Percentiles rank a stretch among this genome's conserved stretches.
Evolutionary conservation across 2,113 vertebrate species (phyloP).

Genomic region (Lepus americanus): DNA sequence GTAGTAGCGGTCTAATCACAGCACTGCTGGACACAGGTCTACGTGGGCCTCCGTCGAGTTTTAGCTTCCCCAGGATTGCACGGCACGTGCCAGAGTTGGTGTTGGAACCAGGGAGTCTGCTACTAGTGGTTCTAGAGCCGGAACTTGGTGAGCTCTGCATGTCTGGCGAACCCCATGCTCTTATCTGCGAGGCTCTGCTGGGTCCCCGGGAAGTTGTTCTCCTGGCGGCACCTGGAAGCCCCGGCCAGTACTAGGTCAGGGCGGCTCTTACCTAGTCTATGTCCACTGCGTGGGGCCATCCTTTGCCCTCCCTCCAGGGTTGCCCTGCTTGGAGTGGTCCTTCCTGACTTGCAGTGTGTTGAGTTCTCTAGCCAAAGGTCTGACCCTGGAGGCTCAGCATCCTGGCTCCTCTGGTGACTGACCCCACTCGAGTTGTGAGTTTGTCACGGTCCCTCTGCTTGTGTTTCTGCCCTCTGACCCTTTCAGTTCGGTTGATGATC

Average conservation of each 20-base stretch:
- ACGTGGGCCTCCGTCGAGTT: not conserved
- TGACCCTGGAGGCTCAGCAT: too few relatives aligned
- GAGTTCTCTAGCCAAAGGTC: not conserved
- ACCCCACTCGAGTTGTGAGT: not conserved
- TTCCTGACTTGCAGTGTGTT: not conserved
- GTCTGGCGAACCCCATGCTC: not conserved
- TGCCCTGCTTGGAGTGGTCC: too few relatives aligned
- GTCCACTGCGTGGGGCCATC: not conserved
- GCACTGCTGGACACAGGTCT: not conserved
- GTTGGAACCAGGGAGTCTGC: not conserved
- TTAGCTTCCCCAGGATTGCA: not conserved
- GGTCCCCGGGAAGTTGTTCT: not conserved
- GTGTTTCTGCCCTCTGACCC: not conserved
- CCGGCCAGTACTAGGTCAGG: not conserved
- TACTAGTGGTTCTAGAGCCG: too few relatives aligned
- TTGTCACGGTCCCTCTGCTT: not conserved
- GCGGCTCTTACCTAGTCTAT: not conserved
- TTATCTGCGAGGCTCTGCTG: not conserved
- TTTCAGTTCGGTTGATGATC: not conserved
- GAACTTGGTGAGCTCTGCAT: too few relatives aligned
- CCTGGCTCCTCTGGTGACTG: not conserved
- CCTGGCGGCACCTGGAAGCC: not conserved
- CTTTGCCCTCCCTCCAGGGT: not conserved
- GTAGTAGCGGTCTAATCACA: not conserved
- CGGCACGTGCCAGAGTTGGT: not conserved